phyloP scores from a whole-genome alignment of 2,888 invertebrate species.

The Actias luna region DNA sequence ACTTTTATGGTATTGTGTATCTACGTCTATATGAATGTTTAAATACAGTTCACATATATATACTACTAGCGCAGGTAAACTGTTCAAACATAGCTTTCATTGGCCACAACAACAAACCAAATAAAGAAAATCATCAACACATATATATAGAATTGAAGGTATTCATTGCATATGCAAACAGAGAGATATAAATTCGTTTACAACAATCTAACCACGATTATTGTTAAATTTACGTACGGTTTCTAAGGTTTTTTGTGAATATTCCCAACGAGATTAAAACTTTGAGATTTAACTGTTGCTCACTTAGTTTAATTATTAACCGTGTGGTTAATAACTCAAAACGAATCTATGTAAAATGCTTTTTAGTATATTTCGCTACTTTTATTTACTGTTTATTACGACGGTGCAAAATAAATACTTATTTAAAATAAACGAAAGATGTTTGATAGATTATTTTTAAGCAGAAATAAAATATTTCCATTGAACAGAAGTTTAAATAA shows the following conservation, averaged over 20 bases:
- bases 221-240: no score
- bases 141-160: no score
- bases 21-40: neutral
- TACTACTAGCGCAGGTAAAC: neutral
- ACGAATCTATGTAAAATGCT: no score
- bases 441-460: neutral
- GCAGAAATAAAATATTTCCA: neutral
- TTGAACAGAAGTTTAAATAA: conserved; percentile 27
- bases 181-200: neutral
- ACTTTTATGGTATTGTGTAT: neutral
- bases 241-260: no score
- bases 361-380: no score
- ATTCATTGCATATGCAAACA: neutral
- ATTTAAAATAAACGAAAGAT: neutral
- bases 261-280: no score
- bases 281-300: no score
- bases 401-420: no score
- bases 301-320: neutral
- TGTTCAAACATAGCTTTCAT: neutral
- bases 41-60: neutral
- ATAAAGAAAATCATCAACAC: neutral
- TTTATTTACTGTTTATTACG: no score
- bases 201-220: neutral
- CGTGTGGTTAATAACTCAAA: no score
- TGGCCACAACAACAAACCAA: neutral